Evolutionary conservation across 2,797 vertebrate genomes (phyloP).

Genomic region (Toxotes lorentzi): DNA sequence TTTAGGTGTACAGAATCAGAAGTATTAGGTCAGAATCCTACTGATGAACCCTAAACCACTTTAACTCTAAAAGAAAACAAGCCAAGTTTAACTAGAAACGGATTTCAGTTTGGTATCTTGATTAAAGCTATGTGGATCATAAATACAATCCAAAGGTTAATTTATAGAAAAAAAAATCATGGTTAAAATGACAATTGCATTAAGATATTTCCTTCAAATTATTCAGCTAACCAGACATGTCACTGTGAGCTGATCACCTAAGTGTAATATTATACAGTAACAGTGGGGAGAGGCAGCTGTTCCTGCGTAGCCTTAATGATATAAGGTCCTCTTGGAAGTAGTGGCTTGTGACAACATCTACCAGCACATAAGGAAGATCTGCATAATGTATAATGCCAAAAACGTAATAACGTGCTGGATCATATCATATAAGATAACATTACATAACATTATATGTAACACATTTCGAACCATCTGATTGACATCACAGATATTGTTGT

Average conservation of each 20-base stretch:
- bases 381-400: neutral
- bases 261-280: neutral
- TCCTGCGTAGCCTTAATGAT: neutral
- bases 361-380: neutral
- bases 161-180: too few species aligned
- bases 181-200: too few species aligned
- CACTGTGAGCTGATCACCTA: neutral
- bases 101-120: neutral
- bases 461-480: neutral
- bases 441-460: neutral
- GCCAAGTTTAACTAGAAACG: neutral
- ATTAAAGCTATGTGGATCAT: too few species aligned
- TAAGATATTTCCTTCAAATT: neutral
- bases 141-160: too few species aligned
- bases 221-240: neutral
- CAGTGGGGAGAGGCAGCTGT: neutral
- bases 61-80: neutral
- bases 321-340: neutral
- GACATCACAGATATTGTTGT: neutral
- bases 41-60: neutral
- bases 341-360: neutral
- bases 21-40: too few species aligned
- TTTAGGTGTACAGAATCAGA: neutral
- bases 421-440: neutral
- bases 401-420: neutral